Conservation (phyloP, 2,888 invertebrate species). For the Torymus tubicola region DNA sequence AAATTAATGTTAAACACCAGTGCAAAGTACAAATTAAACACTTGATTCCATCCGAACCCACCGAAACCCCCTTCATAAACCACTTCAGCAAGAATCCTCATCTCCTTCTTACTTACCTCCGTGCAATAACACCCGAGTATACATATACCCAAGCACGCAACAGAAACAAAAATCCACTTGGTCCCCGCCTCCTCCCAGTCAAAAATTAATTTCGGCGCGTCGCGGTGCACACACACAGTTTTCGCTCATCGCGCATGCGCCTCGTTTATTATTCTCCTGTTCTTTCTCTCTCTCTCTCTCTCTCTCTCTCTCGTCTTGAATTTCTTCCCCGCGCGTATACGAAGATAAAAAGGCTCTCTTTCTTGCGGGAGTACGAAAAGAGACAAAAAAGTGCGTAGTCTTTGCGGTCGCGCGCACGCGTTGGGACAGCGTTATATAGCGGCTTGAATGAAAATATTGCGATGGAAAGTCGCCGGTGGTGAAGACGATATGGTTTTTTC, state of each 20-base stretch:
- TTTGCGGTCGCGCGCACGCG: conserved; percentile 41
- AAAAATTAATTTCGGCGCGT: conserved; percentile 46
- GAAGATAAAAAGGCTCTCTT: conserved; percentile 33
- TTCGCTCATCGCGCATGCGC: conserved; percentile 35
- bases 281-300: conserved; percentile 1
- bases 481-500: conserved; percentile 16
- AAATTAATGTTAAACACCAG: too few relatives aligned
- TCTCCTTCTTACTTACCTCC: too few relatives aligned
- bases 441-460: conserved; percentile 71
- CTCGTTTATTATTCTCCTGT: conserved; percentile 48
- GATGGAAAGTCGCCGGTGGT: conserved; percentile 1
- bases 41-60: too few relatives aligned
- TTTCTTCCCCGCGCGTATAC: conserved; percentile 16
- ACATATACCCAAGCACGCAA: background rate
- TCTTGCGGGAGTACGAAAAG: background rate
- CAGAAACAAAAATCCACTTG: background rate
- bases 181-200: background rate
- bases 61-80: too few relatives aligned
- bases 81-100: too few relatives aligned
- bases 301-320: conserved; percentile 37
- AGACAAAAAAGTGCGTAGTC: conserved; percentile 60
- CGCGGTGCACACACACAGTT: conserved; percentile 13
- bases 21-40: too few relatives aligned
- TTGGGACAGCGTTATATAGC: conserved; percentile 18
- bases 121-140: too few relatives aligned